These are phyloP conservation scores for Cyprinodon variegatus DNA, from an alignment of 2,113 vertebrate genomes.

Conservation along the genomic window DNA sequence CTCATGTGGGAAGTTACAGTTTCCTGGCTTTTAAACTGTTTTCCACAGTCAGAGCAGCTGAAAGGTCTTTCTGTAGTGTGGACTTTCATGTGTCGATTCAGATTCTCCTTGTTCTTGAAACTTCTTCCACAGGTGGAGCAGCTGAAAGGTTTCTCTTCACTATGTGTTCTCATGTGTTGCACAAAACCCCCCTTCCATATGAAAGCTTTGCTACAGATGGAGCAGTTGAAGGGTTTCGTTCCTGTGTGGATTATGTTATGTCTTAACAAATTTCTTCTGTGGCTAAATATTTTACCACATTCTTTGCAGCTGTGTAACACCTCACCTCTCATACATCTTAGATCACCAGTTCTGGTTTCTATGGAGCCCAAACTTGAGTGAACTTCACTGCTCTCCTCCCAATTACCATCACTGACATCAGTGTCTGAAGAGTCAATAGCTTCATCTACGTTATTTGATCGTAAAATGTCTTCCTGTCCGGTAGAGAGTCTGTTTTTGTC, in stretches of 20 bases:
- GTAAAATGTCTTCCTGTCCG: no score
- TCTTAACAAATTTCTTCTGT: not conserved
- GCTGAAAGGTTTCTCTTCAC: not conserved
- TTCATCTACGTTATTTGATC: no score
- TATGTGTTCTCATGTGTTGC: not conserved
- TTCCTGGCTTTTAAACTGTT: not conserved
- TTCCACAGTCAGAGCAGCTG: constrained; percentile 1
- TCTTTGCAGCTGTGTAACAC: not conserved
- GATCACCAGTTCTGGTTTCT: not conserved
- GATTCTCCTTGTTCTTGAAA: not conserved
- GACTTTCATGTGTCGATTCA: not conserved
- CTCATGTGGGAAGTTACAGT: not conserved
- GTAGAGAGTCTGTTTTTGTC: not conserved
- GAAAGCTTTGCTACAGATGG: not conserved
- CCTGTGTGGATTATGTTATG: not conserved
- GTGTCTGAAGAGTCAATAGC: no score
- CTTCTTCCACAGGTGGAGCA: not conserved
- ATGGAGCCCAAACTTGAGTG: not conserved
- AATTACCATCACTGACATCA: no score
- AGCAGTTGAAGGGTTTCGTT: constrained; percentile 1
- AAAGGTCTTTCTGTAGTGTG: not conserved
- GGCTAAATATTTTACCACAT: not conserved
- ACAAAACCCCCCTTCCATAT: no score
- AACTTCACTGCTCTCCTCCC: not conserved
- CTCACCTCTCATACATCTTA: not conserved